These are phyloP conservation scores for Mungos mungo DNA, from an alignment of 2,113 vertebrate genomes.

Conservation along the genomic window DNA sequence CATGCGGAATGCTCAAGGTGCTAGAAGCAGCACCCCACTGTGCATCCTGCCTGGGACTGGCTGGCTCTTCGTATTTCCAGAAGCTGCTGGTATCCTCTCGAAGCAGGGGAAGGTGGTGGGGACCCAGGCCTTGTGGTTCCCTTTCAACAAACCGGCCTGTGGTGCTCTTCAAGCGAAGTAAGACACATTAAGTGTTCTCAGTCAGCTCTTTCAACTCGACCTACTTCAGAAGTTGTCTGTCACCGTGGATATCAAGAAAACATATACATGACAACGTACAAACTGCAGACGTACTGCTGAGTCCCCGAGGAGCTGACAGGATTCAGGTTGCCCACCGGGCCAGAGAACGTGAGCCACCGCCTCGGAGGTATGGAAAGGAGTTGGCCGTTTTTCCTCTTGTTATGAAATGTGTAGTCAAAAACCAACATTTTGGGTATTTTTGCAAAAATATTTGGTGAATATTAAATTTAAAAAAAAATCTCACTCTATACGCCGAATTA, in stretches of 20 bases:
- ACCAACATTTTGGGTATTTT: conserved; percentile 42
- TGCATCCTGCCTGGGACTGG: conserved; percentile 2
- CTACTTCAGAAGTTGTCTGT: conserved; percentile 16
- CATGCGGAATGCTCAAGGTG: background rate
- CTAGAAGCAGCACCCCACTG: conserved; percentile 36
- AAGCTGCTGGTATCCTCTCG: background rate
- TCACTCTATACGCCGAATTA: conserved; percentile 19
- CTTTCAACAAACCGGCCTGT: background rate
- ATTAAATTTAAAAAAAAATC: conserved; percentile 63
- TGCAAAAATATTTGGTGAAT: conserved; percentile 69
- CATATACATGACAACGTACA: background rate
- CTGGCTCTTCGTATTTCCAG: conserved; percentile 26
- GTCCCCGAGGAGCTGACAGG: background rate
- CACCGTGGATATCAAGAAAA: background rate
- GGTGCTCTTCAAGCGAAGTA: background rate
- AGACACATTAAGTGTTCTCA: background rate
- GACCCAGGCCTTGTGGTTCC: background rate
- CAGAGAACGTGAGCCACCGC: background rate
- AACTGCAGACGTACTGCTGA: background rate
- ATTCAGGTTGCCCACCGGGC: background rate
- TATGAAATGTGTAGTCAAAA: conserved; percentile 19
- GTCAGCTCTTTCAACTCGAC: conserved; percentile 11
- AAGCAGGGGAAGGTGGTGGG: background rate
- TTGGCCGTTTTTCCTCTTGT: background rate
- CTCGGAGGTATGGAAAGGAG: rapidly evolving